phyloP scores from a whole-genome alignment of 92 coral and sea anemone genomes.

The Heteractis magnifica region DNA sequence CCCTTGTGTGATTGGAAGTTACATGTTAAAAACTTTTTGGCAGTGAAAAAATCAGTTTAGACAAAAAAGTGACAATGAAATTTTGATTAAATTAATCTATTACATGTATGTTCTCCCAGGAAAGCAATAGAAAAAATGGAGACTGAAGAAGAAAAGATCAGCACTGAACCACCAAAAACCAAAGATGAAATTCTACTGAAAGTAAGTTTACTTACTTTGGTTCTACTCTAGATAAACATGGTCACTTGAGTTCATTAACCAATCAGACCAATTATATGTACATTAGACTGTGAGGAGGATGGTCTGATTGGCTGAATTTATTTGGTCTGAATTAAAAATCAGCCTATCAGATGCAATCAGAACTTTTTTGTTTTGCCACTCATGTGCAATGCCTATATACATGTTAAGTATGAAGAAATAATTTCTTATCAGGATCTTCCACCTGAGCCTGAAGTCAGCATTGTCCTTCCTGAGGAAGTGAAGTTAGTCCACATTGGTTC shows the following conservation, averaged over 20 bases:
- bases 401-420: background rate
- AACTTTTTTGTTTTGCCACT: no score
- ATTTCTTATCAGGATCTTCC: constrained; percentile 70
- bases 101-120: background rate
- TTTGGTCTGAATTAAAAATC: no score
- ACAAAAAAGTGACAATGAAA: no score
- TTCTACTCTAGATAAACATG: background rate
- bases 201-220: constrained; percentile 38
- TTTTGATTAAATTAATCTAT: no score
- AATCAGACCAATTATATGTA: no score
- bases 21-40: no score
- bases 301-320: no score
- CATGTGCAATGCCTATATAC: no score
- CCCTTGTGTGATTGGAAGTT: no score
- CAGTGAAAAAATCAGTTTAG: no score
- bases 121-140: constrained; percentile 50
- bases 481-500: constrained; percentile 66
- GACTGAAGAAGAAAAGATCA: constrained; percentile 62
- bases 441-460: constrained; percentile 59
- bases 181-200: constrained; percentile 65
- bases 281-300: no score
- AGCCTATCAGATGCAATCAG: no score
- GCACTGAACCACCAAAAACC: constrained; percentile 60
- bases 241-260: background rate
- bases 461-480: constrained; percentile 55